Evolutionary conservation across 2,888 invertebrate genomes (phyloP).

Genomic region (Sminthurinus aureus): DNA sequence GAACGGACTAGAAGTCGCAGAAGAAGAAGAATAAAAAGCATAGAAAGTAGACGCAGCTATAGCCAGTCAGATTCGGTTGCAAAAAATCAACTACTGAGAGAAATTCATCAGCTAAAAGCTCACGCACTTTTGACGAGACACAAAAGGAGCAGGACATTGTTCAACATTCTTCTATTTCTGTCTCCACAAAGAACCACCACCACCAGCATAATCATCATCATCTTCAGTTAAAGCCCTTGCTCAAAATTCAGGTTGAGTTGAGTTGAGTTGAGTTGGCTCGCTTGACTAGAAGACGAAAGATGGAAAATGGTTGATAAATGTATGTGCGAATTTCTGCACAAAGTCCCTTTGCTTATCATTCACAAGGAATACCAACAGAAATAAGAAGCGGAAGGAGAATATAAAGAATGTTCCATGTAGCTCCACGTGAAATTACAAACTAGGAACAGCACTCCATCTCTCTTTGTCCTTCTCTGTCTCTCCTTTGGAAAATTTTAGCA

Average conservation of each 20-base stretch:
- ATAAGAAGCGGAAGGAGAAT: background rate
- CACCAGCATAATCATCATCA: no score
- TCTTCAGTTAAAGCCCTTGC: no score
- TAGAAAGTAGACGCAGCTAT: background rate
- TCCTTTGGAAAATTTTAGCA: background rate
- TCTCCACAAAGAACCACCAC: background rate
- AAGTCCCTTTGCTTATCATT: background rate
- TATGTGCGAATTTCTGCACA: background rate
- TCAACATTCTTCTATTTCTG: background rate
- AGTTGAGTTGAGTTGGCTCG: no score
- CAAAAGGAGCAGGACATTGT: background rate
- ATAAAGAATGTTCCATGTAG: background rate
- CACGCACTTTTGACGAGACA: background rate
- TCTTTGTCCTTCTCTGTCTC: background rate
- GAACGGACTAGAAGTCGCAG: no score
- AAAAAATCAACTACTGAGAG: slow-evolving; percentile 5
- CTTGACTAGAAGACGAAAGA: no score
- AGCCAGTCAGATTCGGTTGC: no score
- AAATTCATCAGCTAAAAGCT: slow-evolving; percentile 46
- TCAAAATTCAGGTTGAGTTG: no score
- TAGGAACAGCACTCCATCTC: background rate
- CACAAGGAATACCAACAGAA: background rate
- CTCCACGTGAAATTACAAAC: background rate
- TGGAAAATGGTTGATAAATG: no score
- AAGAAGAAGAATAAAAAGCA: no score